These are phyloP conservation scores for Tetramorium parvispinum DNA, from an alignment of 1,140 invertebrate genomes.

Conservation along the genomic window DNA sequence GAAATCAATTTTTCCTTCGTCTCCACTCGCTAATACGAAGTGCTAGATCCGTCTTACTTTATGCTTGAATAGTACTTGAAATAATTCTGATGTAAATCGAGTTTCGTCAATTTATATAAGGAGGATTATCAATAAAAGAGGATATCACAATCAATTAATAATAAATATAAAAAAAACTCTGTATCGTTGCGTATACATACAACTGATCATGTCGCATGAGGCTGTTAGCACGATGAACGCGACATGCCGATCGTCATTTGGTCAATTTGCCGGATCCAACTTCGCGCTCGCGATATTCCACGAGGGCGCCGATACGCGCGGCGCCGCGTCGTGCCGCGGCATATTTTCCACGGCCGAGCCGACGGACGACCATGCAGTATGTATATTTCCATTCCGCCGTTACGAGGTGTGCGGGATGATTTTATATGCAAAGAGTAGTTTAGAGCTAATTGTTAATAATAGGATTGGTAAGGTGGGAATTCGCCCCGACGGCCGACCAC, in stretches of 20 bases:
- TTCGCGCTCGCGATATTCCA: constrained; percentile 19
- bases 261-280: not conserved
- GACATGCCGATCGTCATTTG: not conserved
- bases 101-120: not conserved
- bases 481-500: constrained; percentile 72
- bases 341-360: constrained; percentile 75
- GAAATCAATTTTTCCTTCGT: not conserved
- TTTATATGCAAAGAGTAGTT: constrained; percentile 86
- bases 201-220: not conserved
- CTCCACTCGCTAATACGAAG: not conserved
- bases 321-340: constrained; percentile 57
- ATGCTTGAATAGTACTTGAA: not conserved
- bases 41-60: not conserved
- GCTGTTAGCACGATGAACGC: not conserved
- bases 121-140: not conserved
- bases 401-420: constrained; percentile 83
- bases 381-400: constrained; percentile 86
- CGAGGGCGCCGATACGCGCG: constrained; percentile 39
- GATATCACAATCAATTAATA: not conserved
- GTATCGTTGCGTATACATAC: not conserved
- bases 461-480: constrained; percentile 86
- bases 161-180: not conserved
- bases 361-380: constrained; percentile 84
- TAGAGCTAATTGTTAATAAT: constrained; percentile 86
- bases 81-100: not conserved